These are phyloP conservation scores for Actenoides hombroni DNA, from an alignment of 2,113 vertebrate species.

Conservation along the genomic window DNA sequence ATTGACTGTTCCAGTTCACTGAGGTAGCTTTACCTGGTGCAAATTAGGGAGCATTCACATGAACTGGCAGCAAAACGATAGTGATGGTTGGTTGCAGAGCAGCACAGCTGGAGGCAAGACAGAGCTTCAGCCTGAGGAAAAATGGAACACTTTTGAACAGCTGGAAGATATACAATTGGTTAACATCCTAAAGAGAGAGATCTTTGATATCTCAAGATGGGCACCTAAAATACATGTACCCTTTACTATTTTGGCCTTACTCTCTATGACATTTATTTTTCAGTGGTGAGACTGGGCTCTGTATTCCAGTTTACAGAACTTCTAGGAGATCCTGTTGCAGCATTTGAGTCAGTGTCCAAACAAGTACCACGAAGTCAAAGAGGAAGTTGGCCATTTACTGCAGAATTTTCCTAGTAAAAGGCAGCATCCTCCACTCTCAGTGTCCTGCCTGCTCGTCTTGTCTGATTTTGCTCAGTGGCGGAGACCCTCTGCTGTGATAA, in stretches of 20 bases:
- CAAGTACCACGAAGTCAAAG: background rate
- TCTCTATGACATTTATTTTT: background rate
- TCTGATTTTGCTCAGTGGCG: background rate
- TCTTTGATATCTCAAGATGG: background rate
- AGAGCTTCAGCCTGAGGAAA: background rate
- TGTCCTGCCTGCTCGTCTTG: background rate
- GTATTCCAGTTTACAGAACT: background rate
- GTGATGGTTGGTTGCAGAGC: background rate
- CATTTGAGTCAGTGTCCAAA: background rate
- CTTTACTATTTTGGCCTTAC: background rate
- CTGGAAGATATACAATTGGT: background rate
- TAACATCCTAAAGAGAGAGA: background rate
- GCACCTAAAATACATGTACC: background rate
- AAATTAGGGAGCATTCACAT: background rate
- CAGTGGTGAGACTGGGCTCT: background rate
- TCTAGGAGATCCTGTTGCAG: background rate
- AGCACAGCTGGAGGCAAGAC: background rate
- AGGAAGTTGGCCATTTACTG: background rate
- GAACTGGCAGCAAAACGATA: background rate
- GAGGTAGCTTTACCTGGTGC: background rate
- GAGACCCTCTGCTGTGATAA: background rate
- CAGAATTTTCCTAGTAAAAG: background rate
- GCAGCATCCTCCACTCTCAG: background rate
- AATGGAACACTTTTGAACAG: rapidly evolving
- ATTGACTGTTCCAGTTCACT: background rate